These are phyloP conservation scores for Cosmorhoe ocellata DNA, from an alignment of 2,888 invertebrate genomes.

Conservation along the genomic window DNA sequence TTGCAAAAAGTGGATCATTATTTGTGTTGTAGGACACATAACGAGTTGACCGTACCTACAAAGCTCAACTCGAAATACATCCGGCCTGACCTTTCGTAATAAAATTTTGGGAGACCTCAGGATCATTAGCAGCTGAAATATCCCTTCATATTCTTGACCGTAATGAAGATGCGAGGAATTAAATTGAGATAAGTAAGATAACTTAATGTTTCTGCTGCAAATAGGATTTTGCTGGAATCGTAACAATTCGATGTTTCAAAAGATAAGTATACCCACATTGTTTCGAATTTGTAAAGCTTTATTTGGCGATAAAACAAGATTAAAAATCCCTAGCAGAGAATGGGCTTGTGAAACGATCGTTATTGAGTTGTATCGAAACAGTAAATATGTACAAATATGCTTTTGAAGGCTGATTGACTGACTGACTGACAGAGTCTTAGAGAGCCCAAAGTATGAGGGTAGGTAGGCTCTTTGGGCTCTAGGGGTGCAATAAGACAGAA, in stretches of 20 bases:
- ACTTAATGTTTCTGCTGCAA: conserved; percentile 6
- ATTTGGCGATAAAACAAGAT: too few relatives aligned
- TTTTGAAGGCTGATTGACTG: too few relatives aligned
- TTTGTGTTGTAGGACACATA: neutral
- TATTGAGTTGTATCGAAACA: too few relatives aligned
- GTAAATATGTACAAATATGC: too few relatives aligned
- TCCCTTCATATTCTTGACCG: conserved; percentile 13
- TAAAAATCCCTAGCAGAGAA: too few relatives aligned
- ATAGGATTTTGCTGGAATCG: neutral
- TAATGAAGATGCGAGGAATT: conserved; percentile 14
- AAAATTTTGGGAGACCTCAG: conserved; percentile 40
- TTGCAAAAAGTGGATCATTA: neutral
- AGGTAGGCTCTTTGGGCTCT: too few relatives aligned
- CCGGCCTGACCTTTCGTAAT: conserved; percentile 38
- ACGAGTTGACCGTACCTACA: conserved; percentile 3
- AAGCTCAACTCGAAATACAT: conserved; percentile 40
- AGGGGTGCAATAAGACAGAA: too few relatives aligned
- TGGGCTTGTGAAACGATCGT: too few relatives aligned
- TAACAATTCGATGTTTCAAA: neutral
- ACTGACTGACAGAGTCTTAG: too few relatives aligned
- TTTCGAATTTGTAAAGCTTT: neutral
- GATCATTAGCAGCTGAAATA: conserved; percentile 32
- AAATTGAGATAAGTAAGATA: conserved; percentile 12
- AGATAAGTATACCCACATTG: too few relatives aligned
- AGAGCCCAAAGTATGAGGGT: too few relatives aligned